phyloP scores from a whole-genome alignment of 2,797 vertebrate genomes.

The Platalea minor region DNA sequence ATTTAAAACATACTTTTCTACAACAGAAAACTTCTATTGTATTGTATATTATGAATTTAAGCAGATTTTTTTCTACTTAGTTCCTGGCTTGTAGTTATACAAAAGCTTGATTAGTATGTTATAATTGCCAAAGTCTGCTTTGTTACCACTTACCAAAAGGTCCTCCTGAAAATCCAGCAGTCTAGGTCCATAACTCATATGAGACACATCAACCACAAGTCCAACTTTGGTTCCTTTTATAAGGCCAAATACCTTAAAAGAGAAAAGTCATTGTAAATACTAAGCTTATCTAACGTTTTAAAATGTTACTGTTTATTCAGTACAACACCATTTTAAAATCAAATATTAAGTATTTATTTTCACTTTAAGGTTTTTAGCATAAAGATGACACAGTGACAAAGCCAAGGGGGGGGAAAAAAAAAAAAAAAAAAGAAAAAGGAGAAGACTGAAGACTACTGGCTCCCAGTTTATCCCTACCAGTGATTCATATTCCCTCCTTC shows the following conservation, averaged over 20 bases:
- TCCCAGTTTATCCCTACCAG: neutral
- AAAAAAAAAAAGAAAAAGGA: too few species aligned
- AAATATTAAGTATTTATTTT: neutral
- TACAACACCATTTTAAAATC: neutral
- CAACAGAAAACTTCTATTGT: neutral
- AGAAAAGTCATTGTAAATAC: neutral
- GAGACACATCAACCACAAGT: conserved; percentile 74
- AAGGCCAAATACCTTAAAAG: conserved; percentile 78
- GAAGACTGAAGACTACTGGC: neutral
- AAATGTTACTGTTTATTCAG: neutral
- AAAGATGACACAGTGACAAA: neutral
- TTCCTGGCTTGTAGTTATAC: neutral
- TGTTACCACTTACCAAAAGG: conserved; percentile 73
- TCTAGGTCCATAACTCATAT: conserved; percentile 43
- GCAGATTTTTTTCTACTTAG: neutral
- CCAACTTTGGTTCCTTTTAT: conserved; percentile 76
- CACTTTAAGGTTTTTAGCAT: neutral
- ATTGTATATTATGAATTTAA: neutral
- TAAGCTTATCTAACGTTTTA: neutral
- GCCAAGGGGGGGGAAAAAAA: neutral
- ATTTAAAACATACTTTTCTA: neutral
- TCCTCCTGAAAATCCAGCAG: conserved; percentile 72
- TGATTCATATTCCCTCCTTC: neutral
- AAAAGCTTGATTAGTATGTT: neutral
- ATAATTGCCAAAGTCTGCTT: neutral